Percentiles rank a stretch among this genome's conserved stretches.
Conservation (phyloP, 2,888 invertebrate species). For the Tenthredo distinguenda region DNA sequence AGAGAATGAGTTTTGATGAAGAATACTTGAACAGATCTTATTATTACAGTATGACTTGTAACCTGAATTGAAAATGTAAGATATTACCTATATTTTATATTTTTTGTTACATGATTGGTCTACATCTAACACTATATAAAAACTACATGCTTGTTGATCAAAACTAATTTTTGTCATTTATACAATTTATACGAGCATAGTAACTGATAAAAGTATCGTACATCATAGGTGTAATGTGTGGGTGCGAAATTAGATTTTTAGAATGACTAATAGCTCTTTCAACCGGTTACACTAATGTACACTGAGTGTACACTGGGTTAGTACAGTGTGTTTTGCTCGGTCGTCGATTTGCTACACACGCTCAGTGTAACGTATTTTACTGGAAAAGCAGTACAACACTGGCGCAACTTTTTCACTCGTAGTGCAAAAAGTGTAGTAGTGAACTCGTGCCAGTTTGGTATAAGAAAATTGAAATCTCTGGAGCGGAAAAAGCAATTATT, state of each 20-base stretch:
- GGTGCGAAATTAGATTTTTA: neutral
- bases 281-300: neutral
- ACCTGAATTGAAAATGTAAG: neutral
- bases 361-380: neutral
- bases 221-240: neutral
- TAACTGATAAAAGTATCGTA: neutral
- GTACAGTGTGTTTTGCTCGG: neutral
- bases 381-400: neutral
- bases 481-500: too few relatives aligned
- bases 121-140: neutral
- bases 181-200: neutral
- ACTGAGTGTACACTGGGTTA: neutral
- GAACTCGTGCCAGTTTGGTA: too few relatives aligned
- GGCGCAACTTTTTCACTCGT: neutral
- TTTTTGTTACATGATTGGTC: neutral
- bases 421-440: neutral
- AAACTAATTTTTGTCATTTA: neutral
- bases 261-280: neutral
- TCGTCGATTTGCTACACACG: neutral
- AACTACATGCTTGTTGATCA: slow-evolving; percentile 2
- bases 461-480: too few relatives aligned
- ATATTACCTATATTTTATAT: neutral
- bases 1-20: neutral
- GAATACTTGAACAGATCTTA: neutral
- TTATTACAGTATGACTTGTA: slow-evolving; percentile 12